phyloP scores from a whole-genome alignment of 2,113 vertebrate genomes.

The Bufo bufo region DNA sequence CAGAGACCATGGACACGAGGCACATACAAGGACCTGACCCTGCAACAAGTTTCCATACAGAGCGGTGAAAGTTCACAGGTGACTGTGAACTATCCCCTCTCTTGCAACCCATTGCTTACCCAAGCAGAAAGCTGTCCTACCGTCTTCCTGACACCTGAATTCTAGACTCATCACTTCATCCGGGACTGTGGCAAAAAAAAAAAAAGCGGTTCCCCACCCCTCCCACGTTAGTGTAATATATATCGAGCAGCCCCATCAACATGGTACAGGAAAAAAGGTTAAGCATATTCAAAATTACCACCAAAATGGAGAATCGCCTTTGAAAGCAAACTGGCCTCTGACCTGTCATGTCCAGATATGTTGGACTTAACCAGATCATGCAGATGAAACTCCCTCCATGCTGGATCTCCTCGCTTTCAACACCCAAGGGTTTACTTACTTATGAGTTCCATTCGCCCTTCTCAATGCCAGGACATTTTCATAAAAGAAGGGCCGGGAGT shows the following conservation, averaged over 20 bases:
- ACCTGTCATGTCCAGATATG: slow-evolving; percentile 33
- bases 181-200: slow-evolving; percentile 35
- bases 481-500: slow-evolving; percentile 74
- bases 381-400: slow-evolving; percentile 61
- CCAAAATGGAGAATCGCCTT: slow-evolving; percentile 14
- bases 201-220: neutral
- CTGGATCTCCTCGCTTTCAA: slow-evolving; percentile 67
- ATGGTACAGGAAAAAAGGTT: slow-evolving; percentile 17
- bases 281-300: slow-evolving; percentile 16
- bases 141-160: slow-evolving; percentile 37
- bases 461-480: slow-evolving; percentile 74
- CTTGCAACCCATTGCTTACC: slow-evolving; percentile 80
- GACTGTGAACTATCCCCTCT: slow-evolving; percentile 93
- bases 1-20: slow-evolving; percentile 92
- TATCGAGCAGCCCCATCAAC: neutral
- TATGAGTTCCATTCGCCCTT: slow-evolving; percentile 75
- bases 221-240: neutral
- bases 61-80: slow-evolving; percentile 96
- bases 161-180: slow-evolving; percentile 51
- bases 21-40: slow-evolving; percentile 95
- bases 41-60: slow-evolving; percentile 96
- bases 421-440: slow-evolving; percentile 76
- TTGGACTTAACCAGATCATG: slow-evolving; percentile 45
- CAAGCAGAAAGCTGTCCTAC: slow-evolving; percentile 64
- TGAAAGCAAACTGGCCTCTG: slow-evolving; percentile 21